A percentile compares a stretch with the other conserved stretches of the same genome.
These are phyloP conservation scores for Drosophila arawakana DNA, from an alignment of 1,140 invertebrate species.

Conservation along the genomic window DNA sequence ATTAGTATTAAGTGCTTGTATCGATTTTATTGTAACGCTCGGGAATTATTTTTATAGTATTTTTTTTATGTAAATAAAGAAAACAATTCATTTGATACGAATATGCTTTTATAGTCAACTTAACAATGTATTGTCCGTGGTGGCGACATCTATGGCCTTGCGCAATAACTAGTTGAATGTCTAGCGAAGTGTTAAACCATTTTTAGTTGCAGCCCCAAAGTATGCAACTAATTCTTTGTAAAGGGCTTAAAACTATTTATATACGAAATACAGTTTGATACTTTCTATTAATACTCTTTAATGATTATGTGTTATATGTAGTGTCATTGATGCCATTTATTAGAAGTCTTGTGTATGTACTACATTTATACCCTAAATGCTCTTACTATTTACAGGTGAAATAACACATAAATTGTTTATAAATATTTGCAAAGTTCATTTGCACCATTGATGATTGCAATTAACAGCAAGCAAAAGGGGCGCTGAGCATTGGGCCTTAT, in stretches of 20 bases:
- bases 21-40: conserved; percentile 27
- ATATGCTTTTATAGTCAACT: background rate
- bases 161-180: background rate
- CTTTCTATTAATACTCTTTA: no score
- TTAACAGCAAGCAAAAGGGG: conserved; percentile 6
- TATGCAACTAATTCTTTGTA: conserved; percentile 3
- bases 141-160: conserved; percentile 12
- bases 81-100: background rate
- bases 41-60: conserved; percentile 25
- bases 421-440: conserved; percentile 19
- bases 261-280: no score
- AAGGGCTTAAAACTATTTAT: no score
- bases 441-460: conserved; percentile 7
- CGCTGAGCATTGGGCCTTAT: conserved; percentile 26
- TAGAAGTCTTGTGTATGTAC: no score
- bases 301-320: no score
- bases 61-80: conserved; percentile 23
- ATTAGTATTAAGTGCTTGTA: conserved; percentile 36
- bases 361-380: no score
- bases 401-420: background rate
- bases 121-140: no score
- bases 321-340: no score
- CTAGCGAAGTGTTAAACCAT: conserved; percentile 15
- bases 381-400: background rate
- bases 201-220: background rate